Evolutionary conservation across 2,888 invertebrate species (phyloP).

Genomic region (Thumatha senex): DNA sequence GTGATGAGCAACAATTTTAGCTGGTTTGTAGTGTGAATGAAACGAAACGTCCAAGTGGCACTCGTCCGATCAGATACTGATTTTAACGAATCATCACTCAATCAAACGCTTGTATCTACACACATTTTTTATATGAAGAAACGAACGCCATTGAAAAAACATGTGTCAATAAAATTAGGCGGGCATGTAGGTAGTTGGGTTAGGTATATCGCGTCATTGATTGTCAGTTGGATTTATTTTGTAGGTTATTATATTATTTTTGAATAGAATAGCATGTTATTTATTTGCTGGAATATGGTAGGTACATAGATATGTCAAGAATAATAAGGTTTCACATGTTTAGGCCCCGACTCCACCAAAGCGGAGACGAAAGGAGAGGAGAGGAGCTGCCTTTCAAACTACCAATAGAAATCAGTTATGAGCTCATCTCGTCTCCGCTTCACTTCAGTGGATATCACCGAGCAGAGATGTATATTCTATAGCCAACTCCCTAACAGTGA

Average conservation of each 20-base stretch:
- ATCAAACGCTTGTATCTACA: conserved; percentile 41
- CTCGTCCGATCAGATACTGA: conserved; percentile 45
- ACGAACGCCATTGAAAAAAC: conserved; percentile 31
- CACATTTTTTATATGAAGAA: conserved; percentile 33
- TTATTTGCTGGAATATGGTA: no score
- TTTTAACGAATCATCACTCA: conserved; percentile 54
- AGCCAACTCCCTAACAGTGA: no score
- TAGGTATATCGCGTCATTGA: not conserved
- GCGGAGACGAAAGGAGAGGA: no score
- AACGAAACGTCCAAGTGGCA: conserved; percentile 50
- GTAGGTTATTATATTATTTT: not conserved
- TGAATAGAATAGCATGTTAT: no score
- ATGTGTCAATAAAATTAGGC: conserved; percentile 41
- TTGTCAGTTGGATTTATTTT: not conserved
- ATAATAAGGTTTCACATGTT: no score
- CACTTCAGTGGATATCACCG: no score
- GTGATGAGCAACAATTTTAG: conserved; percentile 40
- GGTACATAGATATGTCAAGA: no score
- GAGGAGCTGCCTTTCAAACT: no score
- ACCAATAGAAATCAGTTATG: no score
- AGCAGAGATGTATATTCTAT: no score
- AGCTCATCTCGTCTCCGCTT: no score
- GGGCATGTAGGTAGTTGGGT: conserved; percentile 26
- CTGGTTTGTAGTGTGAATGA: conserved; percentile 49
- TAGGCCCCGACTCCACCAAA: no score